Base-by-base conservation (phyloP, 2,888 invertebrate genomes). In the Nephrotoma appendiculata region DNA sequence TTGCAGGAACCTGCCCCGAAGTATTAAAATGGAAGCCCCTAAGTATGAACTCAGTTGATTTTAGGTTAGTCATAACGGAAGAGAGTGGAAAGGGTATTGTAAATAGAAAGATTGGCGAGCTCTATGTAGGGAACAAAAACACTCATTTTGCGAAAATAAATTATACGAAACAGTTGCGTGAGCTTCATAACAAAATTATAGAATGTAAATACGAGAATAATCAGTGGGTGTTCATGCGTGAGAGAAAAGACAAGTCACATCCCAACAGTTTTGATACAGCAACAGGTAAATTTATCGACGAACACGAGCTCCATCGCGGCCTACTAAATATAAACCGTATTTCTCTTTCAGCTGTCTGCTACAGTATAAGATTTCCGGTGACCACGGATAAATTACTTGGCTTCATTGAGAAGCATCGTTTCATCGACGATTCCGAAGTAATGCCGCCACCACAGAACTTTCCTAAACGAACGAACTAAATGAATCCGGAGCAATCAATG, bases 21-120 rank as follows among this genome's bases (percentile, higher is more conserved):
- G 97, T 99, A 1, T 93, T 99, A 15, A 99, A 99, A 91, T 99
- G 99, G 99, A 99, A 99, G 90, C 99, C 99, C 0, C 93, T 95
- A 3, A 94, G 96, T 87, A 94, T 98, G 92, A 99, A 99, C 92
- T 98, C 99, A 5, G 96, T 99, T 0, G 99, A 99, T 92, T 99
- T 99, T 91, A 95, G 94, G 89, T 92, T 99, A 87, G 96, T 96
- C 92, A 96, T 99, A 87, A 93, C 94, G 1, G 94, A 92, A 2
- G 95, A 96, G 90, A 92, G 92, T 12, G 96, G 96, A 5, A 90
- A 31, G 98, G 97, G 96, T 19, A 94, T 96, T 88, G 88, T 97
- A 42, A 93, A 94, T 0, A 92, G 92, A 86, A 95, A 94, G 91
- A 91, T 95, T 86, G 97, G 97, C 0, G 92, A 94, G 43, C 93